These are phyloP conservation scores for Dione juno DNA, from an alignment of 2,888 invertebrate species.

Conservation along the genomic window DNA sequence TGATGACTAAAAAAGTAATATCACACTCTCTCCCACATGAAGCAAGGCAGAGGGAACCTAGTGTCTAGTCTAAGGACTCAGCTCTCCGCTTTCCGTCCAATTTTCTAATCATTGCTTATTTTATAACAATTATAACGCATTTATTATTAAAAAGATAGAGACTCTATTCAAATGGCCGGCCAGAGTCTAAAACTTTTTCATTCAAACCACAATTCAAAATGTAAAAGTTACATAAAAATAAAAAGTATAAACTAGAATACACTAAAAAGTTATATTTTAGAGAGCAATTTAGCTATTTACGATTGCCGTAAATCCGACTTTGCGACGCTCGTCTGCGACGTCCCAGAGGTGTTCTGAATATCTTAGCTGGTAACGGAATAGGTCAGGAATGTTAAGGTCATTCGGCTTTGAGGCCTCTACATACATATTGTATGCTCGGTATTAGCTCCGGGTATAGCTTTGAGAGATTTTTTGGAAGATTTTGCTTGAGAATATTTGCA, in stretches of 20 bases:
- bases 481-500: background rate
- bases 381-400: conserved; percentile 39
- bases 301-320: background rate
- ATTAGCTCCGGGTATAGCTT: conserved; percentile 10
- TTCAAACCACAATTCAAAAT: background rate
- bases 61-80: too few species aligned
- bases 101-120: too few species aligned
- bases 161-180: background rate
- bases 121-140: too few species aligned
- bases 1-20: too few species aligned
- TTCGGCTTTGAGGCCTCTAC: conserved; percentile 25
- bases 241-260: background rate
- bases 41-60: too few species aligned
- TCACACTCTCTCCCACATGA: too few species aligned
- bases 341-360: conserved; percentile 31
- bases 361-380: conserved; percentile 30
- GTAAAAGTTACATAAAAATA: background rate
- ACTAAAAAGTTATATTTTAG: conserved; percentile 11
- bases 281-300: conserved; percentile 2
- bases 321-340: conserved; percentile 24
- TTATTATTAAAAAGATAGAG: too few species aligned
- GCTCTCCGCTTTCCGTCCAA: too few species aligned
- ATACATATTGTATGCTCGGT: conserved; percentile 21
- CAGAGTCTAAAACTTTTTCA: background rate
- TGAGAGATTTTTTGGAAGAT: conserved; percentile 10